phyloP scores from a whole-genome alignment of 1,140 invertebrate species.

The Drosophila aff. region DNA sequence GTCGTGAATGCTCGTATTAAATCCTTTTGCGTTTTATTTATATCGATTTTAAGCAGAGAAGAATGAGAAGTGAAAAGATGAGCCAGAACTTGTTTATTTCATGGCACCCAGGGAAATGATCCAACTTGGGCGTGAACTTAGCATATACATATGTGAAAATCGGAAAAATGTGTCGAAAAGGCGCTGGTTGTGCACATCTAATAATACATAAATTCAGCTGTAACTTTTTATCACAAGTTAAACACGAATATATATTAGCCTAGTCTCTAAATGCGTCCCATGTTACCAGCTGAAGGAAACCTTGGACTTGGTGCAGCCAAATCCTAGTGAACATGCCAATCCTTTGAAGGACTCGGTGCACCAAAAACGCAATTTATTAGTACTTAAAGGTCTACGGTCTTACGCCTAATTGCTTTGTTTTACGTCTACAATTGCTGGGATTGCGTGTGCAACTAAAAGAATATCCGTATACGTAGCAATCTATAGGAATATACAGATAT shows the following conservation, averaged over 20 bases:
- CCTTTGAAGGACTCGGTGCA: slow-evolving; percentile 21
- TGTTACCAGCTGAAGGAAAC: neutral
- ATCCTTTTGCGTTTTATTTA: neutral
- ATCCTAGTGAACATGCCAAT: slow-evolving; percentile 6
- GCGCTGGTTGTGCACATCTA: slow-evolving; percentile 23
- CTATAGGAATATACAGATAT: slow-evolving; percentile 63
- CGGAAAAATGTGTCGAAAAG: neutral
- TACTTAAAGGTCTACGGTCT: slow-evolving; percentile 24
- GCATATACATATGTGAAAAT: neutral
- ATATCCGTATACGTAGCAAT: slow-evolving; percentile 46
- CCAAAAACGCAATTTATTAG: slow-evolving; percentile 35
- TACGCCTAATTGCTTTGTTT: slow-evolving; percentile 35
- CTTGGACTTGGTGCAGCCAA: slow-evolving; percentile 11
- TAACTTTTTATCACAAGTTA: slow-evolving; percentile 56
- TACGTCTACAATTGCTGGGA: slow-evolving; percentile 38
- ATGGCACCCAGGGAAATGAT: slow-evolving; percentile 4
- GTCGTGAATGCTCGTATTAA: neutral
- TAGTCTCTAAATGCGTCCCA: slow-evolving; percentile 33
- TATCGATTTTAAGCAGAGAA: neutral
- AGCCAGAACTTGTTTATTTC: slow-evolving; percentile 9
- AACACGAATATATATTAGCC: slow-evolving; percentile 34
- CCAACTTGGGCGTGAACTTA: neutral
- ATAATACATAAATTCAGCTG: slow-evolving; percentile 50
- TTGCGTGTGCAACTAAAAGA: slow-evolving; percentile 54
- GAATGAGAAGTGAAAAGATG: neutral